These are phyloP conservation scores for Procambarus virginalis DNA, from an alignment of 1,140 invertebrate species.

Conservation along the genomic window DNA sequence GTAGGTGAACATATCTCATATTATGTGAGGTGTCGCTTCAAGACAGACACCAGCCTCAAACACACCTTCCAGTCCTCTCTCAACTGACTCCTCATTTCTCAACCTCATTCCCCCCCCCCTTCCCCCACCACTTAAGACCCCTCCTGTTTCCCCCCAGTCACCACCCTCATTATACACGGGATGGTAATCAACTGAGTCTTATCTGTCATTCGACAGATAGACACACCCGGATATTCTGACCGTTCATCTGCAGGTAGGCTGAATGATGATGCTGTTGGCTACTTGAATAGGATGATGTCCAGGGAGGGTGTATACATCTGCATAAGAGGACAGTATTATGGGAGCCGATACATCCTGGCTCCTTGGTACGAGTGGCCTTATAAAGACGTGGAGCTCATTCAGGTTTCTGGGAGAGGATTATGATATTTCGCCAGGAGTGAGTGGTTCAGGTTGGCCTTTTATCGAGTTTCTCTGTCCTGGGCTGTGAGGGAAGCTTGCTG, in stretches of 20 bases:
- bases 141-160: too few relatives aligned
- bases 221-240: constrained; percentile 34
- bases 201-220: constrained; percentile 52
- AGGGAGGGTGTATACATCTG: constrained; percentile 24
- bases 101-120: neutral
- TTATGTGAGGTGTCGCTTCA: constrained; percentile 53
- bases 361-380: neutral
- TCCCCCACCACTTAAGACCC: constrained; percentile 18
- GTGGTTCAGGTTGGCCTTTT: too few relatives aligned
- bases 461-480: too few relatives aligned
- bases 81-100: constrained; percentile 42
- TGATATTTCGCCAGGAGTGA: neutral
- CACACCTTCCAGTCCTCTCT: constrained; percentile 20
- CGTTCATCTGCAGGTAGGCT: constrained; percentile 12
- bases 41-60: constrained; percentile 37
- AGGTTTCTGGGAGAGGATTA: neutral
- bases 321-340: constrained; percentile 4
- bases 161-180: constrained; percentile 28
- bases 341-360: neutral
- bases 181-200: constrained; percentile 52
- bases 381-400: neutral
- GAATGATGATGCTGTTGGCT: constrained; percentile 33
- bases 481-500: too few relatives aligned
- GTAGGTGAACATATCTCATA: constrained; percentile 30
- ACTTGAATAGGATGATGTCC: neutral